Percentiles rank a stretch among this genome's conserved stretches.
Evolutionary conservation across 2,797 vertebrate genomes (phyloP).

Genomic region (Micrastur ruficollis): DNA sequence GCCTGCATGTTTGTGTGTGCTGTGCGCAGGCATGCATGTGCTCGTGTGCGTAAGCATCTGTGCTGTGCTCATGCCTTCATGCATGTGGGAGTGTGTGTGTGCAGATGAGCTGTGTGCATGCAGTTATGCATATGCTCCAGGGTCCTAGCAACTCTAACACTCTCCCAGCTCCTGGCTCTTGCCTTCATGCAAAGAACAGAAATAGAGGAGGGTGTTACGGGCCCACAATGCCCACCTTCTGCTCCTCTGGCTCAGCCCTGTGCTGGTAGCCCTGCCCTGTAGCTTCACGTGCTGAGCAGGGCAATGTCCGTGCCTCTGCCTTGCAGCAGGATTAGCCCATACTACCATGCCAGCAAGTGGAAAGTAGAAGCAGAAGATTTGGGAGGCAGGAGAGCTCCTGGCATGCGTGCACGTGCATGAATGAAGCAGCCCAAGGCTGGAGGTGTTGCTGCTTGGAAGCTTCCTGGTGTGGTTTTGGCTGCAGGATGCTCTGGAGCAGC

Average conservation of each 20-base stretch:
- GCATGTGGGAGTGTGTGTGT: not conserved
- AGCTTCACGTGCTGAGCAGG: not conserved
- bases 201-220: not conserved
- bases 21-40: not conserved
- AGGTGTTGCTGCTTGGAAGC: not conserved
- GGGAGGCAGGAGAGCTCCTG: not conserved
- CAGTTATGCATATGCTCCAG: too few species aligned
- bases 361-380: not conserved
- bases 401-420: rapidly evolving
- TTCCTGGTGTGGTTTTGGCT: not conserved
- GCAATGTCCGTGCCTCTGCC: not conserved
- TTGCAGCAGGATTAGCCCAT: not conserved
- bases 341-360: not conserved
- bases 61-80: too few species aligned
- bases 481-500: not conserved
- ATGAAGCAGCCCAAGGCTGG: not conserved
- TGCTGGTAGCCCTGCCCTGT: not conserved
- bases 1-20: not conserved
- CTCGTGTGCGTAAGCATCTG: too few species aligned
- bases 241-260: not conserved
- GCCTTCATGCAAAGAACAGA: not conserved
- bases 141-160: not conserved
- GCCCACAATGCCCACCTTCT: not conserved
- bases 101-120: rapidly evolving
- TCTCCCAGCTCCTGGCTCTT: not conserved